Evolutionary conservation across 2,797 vertebrate genomes (phyloP), one percentile per base, ranked within the genome.

Genomic region (Siniperca obscura): DNA sequence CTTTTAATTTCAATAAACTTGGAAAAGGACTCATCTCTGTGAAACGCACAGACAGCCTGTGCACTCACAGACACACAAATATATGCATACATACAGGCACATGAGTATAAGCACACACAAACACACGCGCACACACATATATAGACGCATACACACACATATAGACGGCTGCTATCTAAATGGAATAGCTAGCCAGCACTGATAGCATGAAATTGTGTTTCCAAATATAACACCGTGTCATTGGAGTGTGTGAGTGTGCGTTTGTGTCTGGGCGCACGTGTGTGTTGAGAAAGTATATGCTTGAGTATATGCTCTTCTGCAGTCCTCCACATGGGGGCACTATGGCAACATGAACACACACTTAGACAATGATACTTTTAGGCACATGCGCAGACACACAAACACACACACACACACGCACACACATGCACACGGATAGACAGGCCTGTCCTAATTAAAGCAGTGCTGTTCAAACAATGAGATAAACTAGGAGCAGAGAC

Each of bases 181-280:
- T 94, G 93, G 90, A 94, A 95, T 92, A 92, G 93, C 93, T 92
- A 91, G 90, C 93, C 91, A 89, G 86, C 88, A 90, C 90, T 91
- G 94, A 94, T 92, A 93, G 91, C 93, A 94, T 94, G 93, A 94
- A 95, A 95, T 95, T 95, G 93, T 93, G 92, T 92, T 93, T 94
- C 93, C 92, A 94, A 94, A 95, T 93, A 94, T 94, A 94, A 94
- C 92, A 93, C 90, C 91, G 55, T 94, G 92, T 94, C 93, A 94
- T 92, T 92, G 91, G 92, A 87, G 85, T 19, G 62, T 64, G 71
- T 68, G 83, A 70, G 80, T 50, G 56, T 70, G 74, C 78, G 67
- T 64, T 74, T 25, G 68, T 64, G 79, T 70, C 60, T 21, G 74
- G 3, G 30, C 30, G 30, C 30, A 30, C 72, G 70, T 59, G 79